Conservation (phyloP, 2,888 invertebrate genomes). For the Aphodius sticticus region DNA sequence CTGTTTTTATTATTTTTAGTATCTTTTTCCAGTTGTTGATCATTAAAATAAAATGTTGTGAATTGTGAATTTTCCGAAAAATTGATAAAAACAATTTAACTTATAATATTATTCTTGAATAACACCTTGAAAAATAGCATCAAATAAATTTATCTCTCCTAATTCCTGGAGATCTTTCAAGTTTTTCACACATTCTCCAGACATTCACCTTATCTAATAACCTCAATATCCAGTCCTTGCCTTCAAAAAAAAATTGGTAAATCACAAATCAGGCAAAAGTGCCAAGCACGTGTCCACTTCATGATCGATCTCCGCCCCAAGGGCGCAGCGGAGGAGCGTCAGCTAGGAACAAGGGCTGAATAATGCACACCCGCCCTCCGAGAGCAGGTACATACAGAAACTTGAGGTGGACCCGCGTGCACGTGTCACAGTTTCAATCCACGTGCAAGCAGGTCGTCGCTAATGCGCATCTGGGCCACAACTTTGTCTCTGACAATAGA, state of each 20-base stretch:
- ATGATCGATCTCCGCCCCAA: background rate
- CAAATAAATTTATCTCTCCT: too few species aligned
- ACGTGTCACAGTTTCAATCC: background rate
- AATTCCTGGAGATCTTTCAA: too few species aligned
- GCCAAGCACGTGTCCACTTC: background rate
- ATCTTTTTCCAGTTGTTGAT: too few species aligned
- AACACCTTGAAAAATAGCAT: too few species aligned
- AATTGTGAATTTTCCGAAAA: too few species aligned
- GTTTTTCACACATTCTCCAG: too few species aligned
- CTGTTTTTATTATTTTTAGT: too few species aligned
- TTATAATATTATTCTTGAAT: too few species aligned
- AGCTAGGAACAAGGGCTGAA: background rate
- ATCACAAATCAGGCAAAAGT: background rate
- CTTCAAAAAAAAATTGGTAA: background rate
- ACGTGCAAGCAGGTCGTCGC: background rate
- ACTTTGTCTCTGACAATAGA: conserved; percentile 4
- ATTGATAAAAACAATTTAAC: too few species aligned
- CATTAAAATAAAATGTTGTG: too few species aligned
- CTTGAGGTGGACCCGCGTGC: background rate
- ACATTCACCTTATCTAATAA: too few species aligned
- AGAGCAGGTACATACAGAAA: background rate
- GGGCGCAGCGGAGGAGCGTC: background rate
- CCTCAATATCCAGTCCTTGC: too few species aligned
- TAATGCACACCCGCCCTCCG: background rate
- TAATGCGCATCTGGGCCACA: background rate